Conservation (phyloP, 2,797 vertebrate genomes). For the Graptemys geographica region DNA sequence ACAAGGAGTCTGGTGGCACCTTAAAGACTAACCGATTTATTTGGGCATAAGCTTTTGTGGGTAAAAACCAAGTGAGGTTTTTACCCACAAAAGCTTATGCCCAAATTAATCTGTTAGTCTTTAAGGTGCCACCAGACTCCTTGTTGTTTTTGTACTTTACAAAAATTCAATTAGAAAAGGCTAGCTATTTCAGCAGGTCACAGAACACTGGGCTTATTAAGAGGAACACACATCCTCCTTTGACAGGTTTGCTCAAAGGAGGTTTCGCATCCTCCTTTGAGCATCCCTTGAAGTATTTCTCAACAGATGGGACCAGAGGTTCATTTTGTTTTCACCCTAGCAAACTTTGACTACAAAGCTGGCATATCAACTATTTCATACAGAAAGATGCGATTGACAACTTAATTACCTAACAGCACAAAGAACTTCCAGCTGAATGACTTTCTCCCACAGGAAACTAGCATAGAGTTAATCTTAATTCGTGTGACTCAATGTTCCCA, state of each 20-base stretch:
- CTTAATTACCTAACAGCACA: not conserved
- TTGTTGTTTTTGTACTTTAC: not conserved
- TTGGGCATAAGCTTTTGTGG: no score
- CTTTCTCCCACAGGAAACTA: constrained; percentile 4
- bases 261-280: not conserved
- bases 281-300: not conserved
- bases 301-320: not conserved
- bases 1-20: no score
- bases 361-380: not conserved
- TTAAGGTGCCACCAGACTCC: no score
- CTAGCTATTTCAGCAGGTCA: not conserved
- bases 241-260: not conserved
- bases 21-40: no score
- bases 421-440: not conserved
- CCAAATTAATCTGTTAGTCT: no score
- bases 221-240: not conserved
- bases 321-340: not conserved
- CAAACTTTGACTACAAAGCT: not conserved
- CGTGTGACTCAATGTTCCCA: not conserved
- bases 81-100: no score
- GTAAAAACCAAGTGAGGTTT: no score
- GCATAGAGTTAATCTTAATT: not conserved
- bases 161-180: not conserved
- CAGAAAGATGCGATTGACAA: not conserved
- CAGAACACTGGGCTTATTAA: not conserved